Evolutionary conservation across 1,140 invertebrate genomes (phyloP).

Genomic region (Meloidogyne hapla): DNA sequence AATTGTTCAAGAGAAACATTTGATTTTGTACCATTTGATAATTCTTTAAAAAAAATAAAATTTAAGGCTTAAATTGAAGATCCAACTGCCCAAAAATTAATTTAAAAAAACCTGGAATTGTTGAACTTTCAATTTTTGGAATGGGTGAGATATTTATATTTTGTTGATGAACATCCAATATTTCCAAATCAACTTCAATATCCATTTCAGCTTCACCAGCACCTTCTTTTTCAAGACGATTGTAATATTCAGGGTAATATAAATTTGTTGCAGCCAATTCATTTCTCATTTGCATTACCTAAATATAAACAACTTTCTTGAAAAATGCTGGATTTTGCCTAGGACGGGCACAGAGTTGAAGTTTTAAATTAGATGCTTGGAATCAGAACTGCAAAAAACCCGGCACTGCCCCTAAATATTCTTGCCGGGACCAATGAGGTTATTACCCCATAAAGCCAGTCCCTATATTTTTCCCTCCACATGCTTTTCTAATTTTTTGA

Average conservation of each 20-base stretch:
- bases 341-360: too few relatives aligned
- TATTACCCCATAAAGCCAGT: too few relatives aligned
- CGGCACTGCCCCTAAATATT: too few relatives aligned
- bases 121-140: not conserved
- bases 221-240: not conserved
- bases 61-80: too few relatives aligned
- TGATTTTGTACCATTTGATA: not conserved
- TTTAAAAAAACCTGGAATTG: slow-evolving; percentile 10
- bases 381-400: too few relatives aligned
- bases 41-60: not conserved
- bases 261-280: slow-evolving; percentile 37
- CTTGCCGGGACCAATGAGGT: too few relatives aligned
- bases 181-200: slow-evolving; percentile 51
- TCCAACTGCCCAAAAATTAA: too few relatives aligned
- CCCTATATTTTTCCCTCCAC: too few relatives aligned
- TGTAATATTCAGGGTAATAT: slow-evolving; percentile 16
- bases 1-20: slow-evolving; percentile 23
- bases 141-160: not conserved
- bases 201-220: slow-evolving; percentile 32
- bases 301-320: too few relatives aligned
- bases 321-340: too few relatives aligned
- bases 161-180: slow-evolving; percentile 28
- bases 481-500: too few relatives aligned
- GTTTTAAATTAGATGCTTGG: too few relatives aligned
- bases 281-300: slow-evolving; percentile 48